Percentiles rank a stretch among this genome's conserved stretches.
phyloP scores from a whole-genome alignment of 1,140 invertebrate genomes.

The Tetramorium alpestre region DNA sequence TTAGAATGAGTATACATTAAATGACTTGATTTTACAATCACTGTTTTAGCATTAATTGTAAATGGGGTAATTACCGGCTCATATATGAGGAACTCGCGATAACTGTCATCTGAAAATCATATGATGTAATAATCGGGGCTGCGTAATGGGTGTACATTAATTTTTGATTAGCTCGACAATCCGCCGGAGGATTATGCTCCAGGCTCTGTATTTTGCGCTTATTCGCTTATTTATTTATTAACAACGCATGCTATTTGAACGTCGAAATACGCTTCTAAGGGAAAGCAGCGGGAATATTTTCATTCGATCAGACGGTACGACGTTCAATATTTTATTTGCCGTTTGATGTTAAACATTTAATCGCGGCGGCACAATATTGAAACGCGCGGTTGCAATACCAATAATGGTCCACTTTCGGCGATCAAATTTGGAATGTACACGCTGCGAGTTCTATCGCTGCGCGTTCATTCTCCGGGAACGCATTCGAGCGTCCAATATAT shows the following conservation, averaged over 20 bases:
- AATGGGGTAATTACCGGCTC: not conserved
- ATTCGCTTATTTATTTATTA: conserved; percentile 44
- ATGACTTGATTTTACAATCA: conserved; percentile 1
- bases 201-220: not conserved
- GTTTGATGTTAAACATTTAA: conserved; percentile 61
- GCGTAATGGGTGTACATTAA: conserved; percentile 32
- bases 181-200: not conserved
- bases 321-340: conserved; percentile 52
- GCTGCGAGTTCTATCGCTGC: conserved; percentile 21
- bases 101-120: conserved; percentile 18
- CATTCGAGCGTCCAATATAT: conserved; percentile 26
- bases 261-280: conserved; percentile 28
- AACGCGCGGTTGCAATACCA: conserved; percentile 56
- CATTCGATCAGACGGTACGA: conserved; percentile 37
- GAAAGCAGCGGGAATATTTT: conserved; percentile 46
- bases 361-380: conserved; percentile 59
- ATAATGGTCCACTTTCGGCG: conserved; percentile 57
- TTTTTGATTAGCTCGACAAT: conserved; percentile 45
- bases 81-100: not conserved
- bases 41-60: conserved; percentile 2
- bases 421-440: conserved; percentile 60
- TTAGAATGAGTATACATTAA: not conserved
- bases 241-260: not conserved
- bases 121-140: conserved; percentile 18
- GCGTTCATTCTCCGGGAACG: conserved; percentile 14